Evolutionary conservation across 1,140 invertebrate species (phyloP), one percentile per base, ranked within the genome.

Genomic region (Drosophila triauraria): DNA sequence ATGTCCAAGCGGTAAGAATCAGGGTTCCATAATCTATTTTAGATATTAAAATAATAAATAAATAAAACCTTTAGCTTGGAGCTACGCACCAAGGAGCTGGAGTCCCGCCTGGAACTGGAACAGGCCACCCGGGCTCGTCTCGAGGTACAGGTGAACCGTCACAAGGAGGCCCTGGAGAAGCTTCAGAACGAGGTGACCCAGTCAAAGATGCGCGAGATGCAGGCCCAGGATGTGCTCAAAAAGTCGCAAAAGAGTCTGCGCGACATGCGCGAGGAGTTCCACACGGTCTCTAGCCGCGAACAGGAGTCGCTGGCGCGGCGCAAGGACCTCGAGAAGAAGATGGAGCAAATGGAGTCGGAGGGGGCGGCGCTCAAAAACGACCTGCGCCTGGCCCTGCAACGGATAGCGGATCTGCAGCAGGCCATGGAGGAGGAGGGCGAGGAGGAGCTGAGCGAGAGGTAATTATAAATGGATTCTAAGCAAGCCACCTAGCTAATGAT

Each of bases 101-200:
- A 99, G 91, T 97, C 97, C 1, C 97, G 97, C 75, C 93, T 98
- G 27, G 98, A 99, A 77, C 93, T 99, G 58, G 98, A 99, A 90
- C 95, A 96, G 84, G 97, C 97, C 2, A 97, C 97, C 1, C 95
- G 96, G 78, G 94, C 96, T 8, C 95, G 97, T 32, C 92, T 98
- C 3, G 98, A 99, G 93, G 96, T 97, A 44, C 97, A 98, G 93
- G 95, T 97, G 64, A 93, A 94, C 20, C 94, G 98, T 65, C 93
- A 97, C 53, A 98, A 98, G 81, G 98, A 99, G 83, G 95, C 95
- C 6, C 94, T 97, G 40, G 97, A 98, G 35, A 96, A 96, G 75
- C 88, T 97, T 13, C 95, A 96, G 65, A 94, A 94, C 13, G 98
- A 98, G 84, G 94, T 96, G 5, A 95, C 95, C 1, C 93, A 95